Evolutionary conservation across 2,797 vertebrate species (phyloP).

Genomic region (Leptodactylus fallax): DNA sequence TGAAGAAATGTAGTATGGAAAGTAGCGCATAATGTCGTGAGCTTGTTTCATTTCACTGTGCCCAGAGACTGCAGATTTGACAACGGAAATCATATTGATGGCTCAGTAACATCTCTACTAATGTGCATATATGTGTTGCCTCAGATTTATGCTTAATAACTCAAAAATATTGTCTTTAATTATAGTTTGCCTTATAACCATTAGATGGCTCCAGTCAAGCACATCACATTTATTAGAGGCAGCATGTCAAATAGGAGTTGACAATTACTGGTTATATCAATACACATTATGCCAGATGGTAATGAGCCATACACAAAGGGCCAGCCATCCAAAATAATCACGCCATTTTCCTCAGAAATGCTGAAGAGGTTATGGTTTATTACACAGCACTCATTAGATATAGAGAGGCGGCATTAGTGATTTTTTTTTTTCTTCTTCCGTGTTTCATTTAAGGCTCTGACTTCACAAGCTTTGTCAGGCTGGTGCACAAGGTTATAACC

Average conservation of each 20-base stretch:
- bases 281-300: conserved; percentile 91
- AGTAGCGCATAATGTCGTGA: conserved; percentile 12
- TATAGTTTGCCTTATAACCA: conserved; percentile 75
- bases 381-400: conserved; percentile 85
- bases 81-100: conserved; percentile 49
- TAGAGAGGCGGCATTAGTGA: conserved; percentile 80
- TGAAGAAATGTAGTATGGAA: conserved; percentile 39
- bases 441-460: conserved; percentile 78
- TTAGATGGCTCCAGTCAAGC: conserved; percentile 83
- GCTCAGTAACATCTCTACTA: conserved; percentile 53
- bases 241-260: conserved; percentile 95
- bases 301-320: conserved; percentile 89
- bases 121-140: conserved; percentile 45
- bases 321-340: conserved; percentile 86
- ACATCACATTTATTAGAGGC: conserved; percentile 95
- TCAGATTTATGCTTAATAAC: conserved; percentile 54
- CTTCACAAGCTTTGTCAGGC: conserved; percentile 77
- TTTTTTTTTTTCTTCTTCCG: conserved; percentile 83
- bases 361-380: conserved; percentile 85
- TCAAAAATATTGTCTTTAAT: conserved; percentile 72
- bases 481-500: conserved; percentile 82
- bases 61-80: conserved; percentile 35
- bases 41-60: conserved; percentile 23
- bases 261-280: conserved; percentile 95
- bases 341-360: conserved; percentile 79